Conservation (phyloP, 2,113 vertebrate species). For the Macquaria ambigua region DNA sequence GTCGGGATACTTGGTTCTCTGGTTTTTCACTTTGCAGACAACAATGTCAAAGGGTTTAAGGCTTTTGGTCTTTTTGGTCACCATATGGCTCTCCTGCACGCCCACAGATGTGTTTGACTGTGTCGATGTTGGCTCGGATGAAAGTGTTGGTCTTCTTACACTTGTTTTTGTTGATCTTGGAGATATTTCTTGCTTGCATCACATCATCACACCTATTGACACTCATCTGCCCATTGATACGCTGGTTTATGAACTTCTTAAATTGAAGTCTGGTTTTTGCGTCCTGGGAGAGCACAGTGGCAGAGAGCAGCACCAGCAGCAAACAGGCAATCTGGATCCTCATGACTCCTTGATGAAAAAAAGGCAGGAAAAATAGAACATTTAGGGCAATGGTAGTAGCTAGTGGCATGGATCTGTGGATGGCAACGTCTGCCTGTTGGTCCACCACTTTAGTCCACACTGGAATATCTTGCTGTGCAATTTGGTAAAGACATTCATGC, state of each 20-base stretch:
- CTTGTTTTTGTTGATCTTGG: background rate
- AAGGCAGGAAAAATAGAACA: background rate
- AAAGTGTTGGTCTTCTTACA: background rate
- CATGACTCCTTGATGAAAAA: conserved; percentile 26
- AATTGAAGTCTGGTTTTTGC: accelerated
- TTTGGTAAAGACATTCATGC: background rate
- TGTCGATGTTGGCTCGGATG: background rate
- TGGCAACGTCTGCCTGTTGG: background rate
- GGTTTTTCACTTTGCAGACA: background rate
- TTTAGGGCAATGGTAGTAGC: background rate
- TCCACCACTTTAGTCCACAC: background rate
- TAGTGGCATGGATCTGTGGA: no score
- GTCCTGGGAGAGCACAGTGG: background rate
- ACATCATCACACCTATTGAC: accelerated
- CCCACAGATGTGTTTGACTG: background rate
- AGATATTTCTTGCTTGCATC: background rate
- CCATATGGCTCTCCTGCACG: accelerated
- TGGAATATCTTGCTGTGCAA: background rate
- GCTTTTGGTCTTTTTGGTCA: background rate
- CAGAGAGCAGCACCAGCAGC: conserved; percentile 8
- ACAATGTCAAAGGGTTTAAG: background rate
- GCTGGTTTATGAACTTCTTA: background rate
- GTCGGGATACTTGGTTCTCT: accelerated
- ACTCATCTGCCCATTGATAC: background rate
- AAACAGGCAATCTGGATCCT: background rate